These are phyloP conservation scores for Papilio protenor DNA, from an alignment of 2,888 invertebrate genomes.

Conservation along the genomic window DNA sequence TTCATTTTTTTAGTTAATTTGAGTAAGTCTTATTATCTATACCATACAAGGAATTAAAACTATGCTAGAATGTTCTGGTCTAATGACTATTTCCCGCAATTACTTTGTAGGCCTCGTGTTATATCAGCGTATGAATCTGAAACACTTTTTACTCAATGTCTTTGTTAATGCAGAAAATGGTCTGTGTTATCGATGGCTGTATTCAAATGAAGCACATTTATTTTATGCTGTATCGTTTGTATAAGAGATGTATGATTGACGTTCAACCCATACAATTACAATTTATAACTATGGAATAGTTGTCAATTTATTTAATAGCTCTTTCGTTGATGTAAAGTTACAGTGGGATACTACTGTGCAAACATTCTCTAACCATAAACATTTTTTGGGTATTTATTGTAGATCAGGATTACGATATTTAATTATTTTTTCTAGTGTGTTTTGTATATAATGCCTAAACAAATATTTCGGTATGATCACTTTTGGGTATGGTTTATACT, in stretches of 20 bases:
- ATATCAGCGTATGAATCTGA: slow-evolving; percentile 29
- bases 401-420: no score
- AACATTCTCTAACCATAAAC: no score
- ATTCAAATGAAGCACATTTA: slow-evolving; percentile 24
- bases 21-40: not conserved
- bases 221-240: not conserved
- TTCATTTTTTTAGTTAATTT: slow-evolving; percentile 5
- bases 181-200: slow-evolving; percentile 28
- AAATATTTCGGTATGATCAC: not conserved
- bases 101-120: slow-evolving; percentile 28
- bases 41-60: slow-evolving; percentile 24
- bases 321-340: no score
- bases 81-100: slow-evolving; percentile 37
- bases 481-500: slow-evolving; percentile 14
- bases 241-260: slow-evolving; percentile 1
- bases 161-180: slow-evolving; percentile 31
- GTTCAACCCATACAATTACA: not conserved
- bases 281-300: not conserved
- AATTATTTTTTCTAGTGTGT: no score
- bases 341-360: no score
- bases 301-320: no score
- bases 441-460: not conserved
- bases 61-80: slow-evolving; percentile 27
- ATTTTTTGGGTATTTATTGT: no score
- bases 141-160: slow-evolving; percentile 30